Evolutionary conservation across 2,113 vertebrate species (phyloP), one percentile per base, ranked within the genome.

Genomic region (Lepus europaeus): DNA sequence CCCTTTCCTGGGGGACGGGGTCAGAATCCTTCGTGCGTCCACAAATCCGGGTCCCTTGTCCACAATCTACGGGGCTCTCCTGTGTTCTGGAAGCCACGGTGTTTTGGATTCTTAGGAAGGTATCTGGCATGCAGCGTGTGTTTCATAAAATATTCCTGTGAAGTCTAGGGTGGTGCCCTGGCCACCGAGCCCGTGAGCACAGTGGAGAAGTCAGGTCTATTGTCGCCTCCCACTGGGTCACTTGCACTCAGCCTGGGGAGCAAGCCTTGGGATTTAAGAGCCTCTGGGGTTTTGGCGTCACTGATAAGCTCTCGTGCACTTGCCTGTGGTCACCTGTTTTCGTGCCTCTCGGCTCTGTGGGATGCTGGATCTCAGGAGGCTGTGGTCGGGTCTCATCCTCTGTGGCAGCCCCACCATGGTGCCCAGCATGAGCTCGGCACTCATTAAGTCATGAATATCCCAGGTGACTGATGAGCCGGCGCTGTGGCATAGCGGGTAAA

Each of bases 361-460:
- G 14, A 12, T 0, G 1, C 27, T 5, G 4, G n/a, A 17, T 12
- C 8, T 49, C 14, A 3, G 0, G 4, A 72, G 64, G 39, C 70
- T 14, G 45, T 53, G 33, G 64, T 29, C 69, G 66, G n/a, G 36
- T n/a, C 51, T 27, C 51, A 11, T 10, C 29, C 20, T 27, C 27
- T 29, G 8, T 1, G 6, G 11, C 5, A 10, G 22, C 68, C 66
- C 36, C 72, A 64, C 36, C 39, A 53, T 1, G 7, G n/a, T 13
- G 63, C n/a, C 68, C 11, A 31, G 68, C 22, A 3, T 1, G 27
- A 85, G 39, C 64, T 1, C 31, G 66, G 45, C 9, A 12, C 61
- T 39, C 16, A 20, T 19, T 16, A 20, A 53, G 53, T 59, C 14
- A 10, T 63, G 80, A 78, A 5, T 11, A 53, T n/a, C 64, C 81